Evolutionary conservation across 2,113 vertebrate species (phyloP), one percentile per base, ranked within the genome.

Genomic region (Neotoma lepida): DNA sequence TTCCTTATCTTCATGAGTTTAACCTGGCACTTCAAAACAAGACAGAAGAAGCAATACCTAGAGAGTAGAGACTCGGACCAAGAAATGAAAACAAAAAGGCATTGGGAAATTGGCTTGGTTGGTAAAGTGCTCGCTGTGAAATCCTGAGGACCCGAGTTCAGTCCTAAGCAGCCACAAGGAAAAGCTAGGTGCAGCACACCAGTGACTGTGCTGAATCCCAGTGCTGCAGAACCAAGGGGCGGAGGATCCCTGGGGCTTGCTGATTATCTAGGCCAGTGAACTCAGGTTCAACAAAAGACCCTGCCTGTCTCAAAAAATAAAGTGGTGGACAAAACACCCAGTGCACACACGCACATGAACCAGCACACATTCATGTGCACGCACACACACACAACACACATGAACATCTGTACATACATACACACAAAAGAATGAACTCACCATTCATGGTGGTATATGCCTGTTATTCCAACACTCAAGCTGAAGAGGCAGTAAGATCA

Each of bases 41-140:
- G 35, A 90, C 20, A 44, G 80, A 86, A 91, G 78, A 91, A 81
- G 81, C 77, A 46, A 13, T 61, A 26, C 24, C 81, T 92, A 35
- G 51, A 81, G n/a, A 64, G 28, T 86, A 93, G 46, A 85, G 73
- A 89, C 66, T 94, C 71, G 90, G 41, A 44, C 46, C 41, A 56
- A 56, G 39, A 56, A 68, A 68, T 14, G 10, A 87, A 81, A 28
- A 68, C 12, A 4, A 44, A 44, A 44, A 22, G 61, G 58, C 58
- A 12, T 1, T 64, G 58, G 81, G 81, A 44, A 30, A 5, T 4
- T 33, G 58, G 28, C 61, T 35, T 33, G 17, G 39, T 64, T 64
- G 39, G 39, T 13, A 33, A 6, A 44, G 58, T 63, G 58, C 58
- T 30, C 33, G 81, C 46, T 51, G 28, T 64, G 39, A 44, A 33